Conservation (phyloP, 2,113 vertebrate genomes). For the Semicossyphus pulcher region DNA sequence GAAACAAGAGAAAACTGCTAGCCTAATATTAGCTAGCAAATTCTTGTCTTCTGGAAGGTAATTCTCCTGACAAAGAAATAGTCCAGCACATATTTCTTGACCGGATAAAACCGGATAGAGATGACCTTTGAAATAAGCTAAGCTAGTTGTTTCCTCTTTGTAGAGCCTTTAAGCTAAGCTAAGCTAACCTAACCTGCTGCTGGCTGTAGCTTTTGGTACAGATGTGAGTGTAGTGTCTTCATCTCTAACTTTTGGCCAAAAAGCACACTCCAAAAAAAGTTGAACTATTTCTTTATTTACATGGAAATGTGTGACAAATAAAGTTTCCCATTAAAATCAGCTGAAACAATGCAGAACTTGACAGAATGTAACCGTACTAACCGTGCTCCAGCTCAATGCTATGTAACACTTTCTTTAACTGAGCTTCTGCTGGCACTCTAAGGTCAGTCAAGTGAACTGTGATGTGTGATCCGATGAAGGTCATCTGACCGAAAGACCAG, state of each 20-base stretch:
- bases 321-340: too few relatives aligned
- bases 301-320: too few relatives aligned
- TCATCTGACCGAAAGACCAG: slow-evolving; percentile 9
- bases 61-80: too few relatives aligned
- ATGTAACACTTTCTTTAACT: neutral
- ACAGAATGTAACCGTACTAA: neutral
- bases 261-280: too few relatives aligned
- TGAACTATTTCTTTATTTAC: too few relatives aligned
- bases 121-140: too few relatives aligned
- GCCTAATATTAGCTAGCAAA: neutral
- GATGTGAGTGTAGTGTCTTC: neutral
- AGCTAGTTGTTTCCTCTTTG: neutral
- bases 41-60: neutral
- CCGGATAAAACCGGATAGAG: too few relatives aligned
- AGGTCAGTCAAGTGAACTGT: slow-evolving; percentile 37
- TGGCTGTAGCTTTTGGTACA: neutral
- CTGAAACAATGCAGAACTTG: too few relatives aligned
- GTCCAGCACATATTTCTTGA: neutral
- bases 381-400: neutral
- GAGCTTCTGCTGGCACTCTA: slow-evolving; percentile 7
- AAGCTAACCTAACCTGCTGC: neutral
- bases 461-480: slow-evolving; percentile 28
- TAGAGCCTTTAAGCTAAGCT: neutral
- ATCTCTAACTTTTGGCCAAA: neutral
- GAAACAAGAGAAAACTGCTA: neutral